Percentiles rank a stretch among this genome's conserved stretches.
Conservation (phyloP, 2,797 vertebrate species). For the Eulemur rubriventer region DNA sequence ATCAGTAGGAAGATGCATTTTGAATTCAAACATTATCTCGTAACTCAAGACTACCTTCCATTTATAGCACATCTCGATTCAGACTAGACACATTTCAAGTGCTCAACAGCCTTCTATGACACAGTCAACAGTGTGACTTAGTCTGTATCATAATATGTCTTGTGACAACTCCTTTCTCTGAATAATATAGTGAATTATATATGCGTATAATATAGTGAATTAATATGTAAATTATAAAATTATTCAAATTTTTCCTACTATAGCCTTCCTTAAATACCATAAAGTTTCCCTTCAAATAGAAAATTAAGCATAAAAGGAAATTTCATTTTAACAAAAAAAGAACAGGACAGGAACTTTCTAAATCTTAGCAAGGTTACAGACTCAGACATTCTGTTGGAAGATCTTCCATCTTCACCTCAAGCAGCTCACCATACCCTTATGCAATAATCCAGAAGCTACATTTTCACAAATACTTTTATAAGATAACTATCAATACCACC, state of each 20-base stretch:
- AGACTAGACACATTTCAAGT: not conserved
- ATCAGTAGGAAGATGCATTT: not conserved
- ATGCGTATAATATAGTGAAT: not conserved
- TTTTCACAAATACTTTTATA: constrained; percentile 14
- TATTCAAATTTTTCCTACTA: not conserved
- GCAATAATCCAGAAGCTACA: constrained; percentile 1
- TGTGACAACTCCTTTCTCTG: constrained; percentile 21
- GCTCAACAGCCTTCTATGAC: not conserved
- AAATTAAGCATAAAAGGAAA: constrained; percentile 34
- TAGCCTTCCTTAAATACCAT: constrained; percentile 16
- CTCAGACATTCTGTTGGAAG: not conserved
- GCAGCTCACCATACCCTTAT: not conserved
- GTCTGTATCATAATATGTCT: not conserved
- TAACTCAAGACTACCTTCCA: not conserved
- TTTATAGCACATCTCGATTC: not conserved
- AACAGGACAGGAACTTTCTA: not conserved
- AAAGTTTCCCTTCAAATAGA: not conserved
- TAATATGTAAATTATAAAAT: not conserved
- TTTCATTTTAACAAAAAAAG: not conserved
- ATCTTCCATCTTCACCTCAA: not conserved
- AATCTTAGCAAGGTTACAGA: not conserved
- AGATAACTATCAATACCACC: not conserved
- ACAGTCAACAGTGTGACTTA: not conserved
- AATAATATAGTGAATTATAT: not conserved
- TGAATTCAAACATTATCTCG: not conserved